Evolutionary conservation across 1,140 invertebrate species (phyloP).

Genomic region (Heliconius congener): DNA sequence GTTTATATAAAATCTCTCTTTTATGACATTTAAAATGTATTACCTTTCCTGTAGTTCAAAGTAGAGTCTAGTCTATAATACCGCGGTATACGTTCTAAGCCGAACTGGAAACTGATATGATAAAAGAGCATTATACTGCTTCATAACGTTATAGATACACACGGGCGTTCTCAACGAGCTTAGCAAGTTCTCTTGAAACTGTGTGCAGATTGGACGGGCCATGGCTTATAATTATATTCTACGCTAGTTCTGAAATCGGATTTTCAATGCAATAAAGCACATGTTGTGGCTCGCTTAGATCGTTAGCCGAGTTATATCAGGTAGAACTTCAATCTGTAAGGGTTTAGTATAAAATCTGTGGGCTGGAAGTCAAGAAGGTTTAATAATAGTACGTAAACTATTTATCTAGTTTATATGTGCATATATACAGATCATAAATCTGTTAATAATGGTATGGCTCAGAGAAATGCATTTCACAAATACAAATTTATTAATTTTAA

Average conservation of each 20-base stretch:
- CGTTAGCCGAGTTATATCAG: neutral
- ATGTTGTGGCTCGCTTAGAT: neutral
- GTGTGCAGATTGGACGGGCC: neutral
- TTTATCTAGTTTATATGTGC: no score
- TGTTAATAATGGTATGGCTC: no score
- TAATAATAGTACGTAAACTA: no score
- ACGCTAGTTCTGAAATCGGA: neutral
- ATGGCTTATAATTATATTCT: neutral
- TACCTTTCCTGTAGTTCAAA: neutral
- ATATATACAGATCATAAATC: no score
- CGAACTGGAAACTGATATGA: neutral
- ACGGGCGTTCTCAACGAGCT: neutral
- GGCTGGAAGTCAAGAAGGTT: no score
- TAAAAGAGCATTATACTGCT: neutral
- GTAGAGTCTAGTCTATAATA: neutral
- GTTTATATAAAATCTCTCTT: neutral
- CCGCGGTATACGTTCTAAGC: neutral
- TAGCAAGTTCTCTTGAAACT: neutral
- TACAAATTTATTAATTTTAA: no score
- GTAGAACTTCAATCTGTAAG: neutral
- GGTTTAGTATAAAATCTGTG: neutral
- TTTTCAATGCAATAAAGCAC: constrained; percentile 6
- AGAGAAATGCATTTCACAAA: no score
- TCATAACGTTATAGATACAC: neutral
- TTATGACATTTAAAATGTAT: neutral